These are phyloP conservation scores for Drosophila pruinosa DNA, from an alignment of 1,140 invertebrate species.

Conservation along the genomic window DNA sequence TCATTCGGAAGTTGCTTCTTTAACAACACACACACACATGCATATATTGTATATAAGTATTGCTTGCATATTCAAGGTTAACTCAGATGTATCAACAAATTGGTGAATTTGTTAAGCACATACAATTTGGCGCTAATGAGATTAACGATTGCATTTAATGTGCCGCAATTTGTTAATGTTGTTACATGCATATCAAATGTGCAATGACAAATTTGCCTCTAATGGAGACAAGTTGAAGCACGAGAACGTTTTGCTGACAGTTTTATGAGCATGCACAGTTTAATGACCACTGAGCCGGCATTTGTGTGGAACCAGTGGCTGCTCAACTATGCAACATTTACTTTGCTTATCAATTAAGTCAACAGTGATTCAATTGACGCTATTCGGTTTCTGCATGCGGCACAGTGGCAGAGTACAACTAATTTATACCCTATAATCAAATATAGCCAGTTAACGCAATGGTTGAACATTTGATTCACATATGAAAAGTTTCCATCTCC, in stretches of 20 bases:
- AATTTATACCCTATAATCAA: conserved; percentile 8
- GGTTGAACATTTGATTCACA: too few species aligned
- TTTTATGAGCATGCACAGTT: neutral
- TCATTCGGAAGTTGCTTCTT: conserved; percentile 27
- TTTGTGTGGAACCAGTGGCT: conserved; percentile 9
- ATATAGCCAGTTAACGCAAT: neutral
- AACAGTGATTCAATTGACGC: conserved; percentile 17
- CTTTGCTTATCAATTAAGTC: conserved; percentile 41
- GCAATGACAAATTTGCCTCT: conserved; percentile 17
- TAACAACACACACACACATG: neutral
- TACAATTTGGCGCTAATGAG: conserved; percentile 4
- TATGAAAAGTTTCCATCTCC: too few species aligned
- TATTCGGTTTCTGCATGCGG: neutral
- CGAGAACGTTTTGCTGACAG: conserved; percentile 4
- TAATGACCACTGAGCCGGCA: neutral
- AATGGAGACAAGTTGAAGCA: neutral
- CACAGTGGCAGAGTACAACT: neutral
- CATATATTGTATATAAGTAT: neutral
- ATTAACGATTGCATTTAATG: conserved; percentile 20
- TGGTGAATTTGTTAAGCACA: neutral
- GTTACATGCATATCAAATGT: neutral
- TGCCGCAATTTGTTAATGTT: conserved; percentile 22
- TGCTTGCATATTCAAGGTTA: conserved; percentile 4
- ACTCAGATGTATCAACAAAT: conserved; percentile 6
- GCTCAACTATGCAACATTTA: conserved; percentile 19